These are phyloP conservation scores for Toxonevra muliebris DNA, from an alignment of 2,888 invertebrate genomes.

Conservation along the genomic window DNA sequence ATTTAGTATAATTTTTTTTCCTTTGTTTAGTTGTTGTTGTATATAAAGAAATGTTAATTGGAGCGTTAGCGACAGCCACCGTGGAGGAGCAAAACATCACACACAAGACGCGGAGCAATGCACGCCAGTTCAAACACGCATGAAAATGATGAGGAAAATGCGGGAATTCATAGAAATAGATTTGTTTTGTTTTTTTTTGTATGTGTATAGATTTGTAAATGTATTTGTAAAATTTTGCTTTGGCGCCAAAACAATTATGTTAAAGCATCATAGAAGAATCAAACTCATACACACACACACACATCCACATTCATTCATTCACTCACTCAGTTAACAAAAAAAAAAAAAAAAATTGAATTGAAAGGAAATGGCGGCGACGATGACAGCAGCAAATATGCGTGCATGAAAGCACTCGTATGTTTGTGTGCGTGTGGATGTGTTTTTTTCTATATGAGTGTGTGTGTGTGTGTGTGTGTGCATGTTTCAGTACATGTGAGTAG, in stretches of 20 bases:
- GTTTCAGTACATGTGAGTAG: slow-evolving; percentile 19
- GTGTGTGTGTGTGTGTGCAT: not conserved
- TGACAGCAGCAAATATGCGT: not conserved
- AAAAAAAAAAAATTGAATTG: not conserved
- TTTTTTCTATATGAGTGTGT: too few species aligned
- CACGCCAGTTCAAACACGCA: slow-evolving; percentile 12
- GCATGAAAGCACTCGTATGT: not conserved
- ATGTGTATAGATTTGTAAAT: not conserved
- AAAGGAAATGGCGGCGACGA: not conserved
- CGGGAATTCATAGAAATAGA: too few species aligned
- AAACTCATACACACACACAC: not conserved
- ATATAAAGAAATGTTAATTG: not conserved
- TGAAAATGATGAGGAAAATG: too few species aligned
- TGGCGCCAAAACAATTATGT: too few species aligned
- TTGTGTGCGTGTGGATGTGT: too few species aligned
- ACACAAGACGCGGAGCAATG: slow-evolving; percentile 1
- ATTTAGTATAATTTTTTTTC: too few species aligned
- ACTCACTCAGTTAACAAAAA: not conserved
- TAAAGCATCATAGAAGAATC: too few species aligned
- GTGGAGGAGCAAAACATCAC: not conserved
- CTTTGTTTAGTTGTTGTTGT: too few species aligned
- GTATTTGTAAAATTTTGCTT: too few species aligned
- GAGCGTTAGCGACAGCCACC: not conserved
- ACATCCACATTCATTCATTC: not conserved
- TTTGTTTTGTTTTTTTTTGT: not conserved